Conservation (phyloP, 2,888 invertebrate genomes). For the Erpobdella octoculata region DNA sequence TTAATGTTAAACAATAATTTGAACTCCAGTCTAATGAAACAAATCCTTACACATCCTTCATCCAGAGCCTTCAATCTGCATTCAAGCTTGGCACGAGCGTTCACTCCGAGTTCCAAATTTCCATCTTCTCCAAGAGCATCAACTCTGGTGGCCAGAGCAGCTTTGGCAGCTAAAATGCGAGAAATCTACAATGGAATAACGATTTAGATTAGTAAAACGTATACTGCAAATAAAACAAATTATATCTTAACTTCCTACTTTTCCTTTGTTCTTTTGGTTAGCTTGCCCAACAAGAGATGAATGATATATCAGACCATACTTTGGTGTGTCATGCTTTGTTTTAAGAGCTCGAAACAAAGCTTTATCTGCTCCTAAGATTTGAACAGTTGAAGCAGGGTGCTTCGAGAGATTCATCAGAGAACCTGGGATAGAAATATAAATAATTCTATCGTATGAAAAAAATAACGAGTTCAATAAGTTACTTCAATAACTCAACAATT, state of each 20-base stretch:
- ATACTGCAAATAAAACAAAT: no score
- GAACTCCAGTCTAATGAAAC: background rate
- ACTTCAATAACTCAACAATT: no score
- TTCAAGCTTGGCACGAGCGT: slow-evolving; percentile 82
- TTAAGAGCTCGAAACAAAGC: slow-evolving; percentile 92
- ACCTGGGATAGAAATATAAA: no score
- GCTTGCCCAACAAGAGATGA: slow-evolving; percentile 83
- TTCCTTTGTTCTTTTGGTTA: slow-evolving; percentile 81
- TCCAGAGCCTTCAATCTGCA: slow-evolving; percentile 64
- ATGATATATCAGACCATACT: slow-evolving; percentile 96
- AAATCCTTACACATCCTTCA: slow-evolving; percentile 59
- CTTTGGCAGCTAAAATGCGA: slow-evolving; percentile 91
- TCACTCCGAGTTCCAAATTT: slow-evolving; percentile 72
- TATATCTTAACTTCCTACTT: no score
- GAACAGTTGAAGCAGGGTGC: slow-evolving; percentile 92
- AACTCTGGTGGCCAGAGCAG: slow-evolving; percentile 79
- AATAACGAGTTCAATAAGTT: no score
- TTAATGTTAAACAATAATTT: background rate
- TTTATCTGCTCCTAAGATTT: slow-evolving; percentile 96
- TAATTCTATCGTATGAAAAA: no score
- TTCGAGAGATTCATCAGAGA: slow-evolving; percentile 91
- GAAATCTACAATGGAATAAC: slow-evolving; percentile 64
- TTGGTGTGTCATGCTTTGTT: slow-evolving; percentile 93
- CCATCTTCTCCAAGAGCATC: slow-evolving; percentile 89
- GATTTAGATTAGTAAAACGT: background rate